Evolutionary conservation across 64 coral and sea anemone genomes (phyloP).

Genomic region (Cladopsammia gracilis): DNA sequence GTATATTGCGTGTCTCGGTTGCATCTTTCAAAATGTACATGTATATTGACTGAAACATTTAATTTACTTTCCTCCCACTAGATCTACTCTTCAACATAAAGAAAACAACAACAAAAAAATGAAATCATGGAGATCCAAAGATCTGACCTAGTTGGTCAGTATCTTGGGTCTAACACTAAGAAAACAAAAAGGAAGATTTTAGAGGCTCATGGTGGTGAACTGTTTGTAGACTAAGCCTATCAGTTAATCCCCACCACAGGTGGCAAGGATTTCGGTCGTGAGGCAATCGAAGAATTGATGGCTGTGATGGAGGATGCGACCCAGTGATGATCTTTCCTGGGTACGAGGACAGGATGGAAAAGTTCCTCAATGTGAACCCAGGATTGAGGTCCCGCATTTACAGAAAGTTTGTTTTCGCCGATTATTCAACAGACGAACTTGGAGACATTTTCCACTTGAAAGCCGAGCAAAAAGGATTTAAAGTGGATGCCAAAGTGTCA

Average conservation of each 20-base stretch:
- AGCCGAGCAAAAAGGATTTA: background rate
- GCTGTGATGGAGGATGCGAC: slow-evolving; percentile 42
- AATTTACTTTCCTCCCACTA: slow-evolving; percentile 27
- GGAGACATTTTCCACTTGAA: background rate
- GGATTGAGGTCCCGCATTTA: slow-evolving; percentile 44
- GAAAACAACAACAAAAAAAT: background rate
- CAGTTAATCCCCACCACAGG: background rate
- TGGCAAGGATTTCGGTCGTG: slow-evolving; percentile 52
- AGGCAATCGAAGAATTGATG: slow-evolving; percentile 63
- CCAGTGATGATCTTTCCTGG: slow-evolving; percentile 72
- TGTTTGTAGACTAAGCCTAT: slow-evolving; percentile 73
- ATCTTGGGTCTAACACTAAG: slow-evolving; percentile 40
- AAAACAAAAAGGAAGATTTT: slow-evolving; percentile 58
- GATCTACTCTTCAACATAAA: slow-evolving; percentile 54
- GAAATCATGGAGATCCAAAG: slow-evolving; percentile 50
- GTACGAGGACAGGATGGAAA: slow-evolving; percentile 52
- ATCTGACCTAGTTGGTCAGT: slow-evolving; percentile 37
- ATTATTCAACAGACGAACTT: slow-evolving; percentile 60
- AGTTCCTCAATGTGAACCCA: slow-evolving; percentile 29
- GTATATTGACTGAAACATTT: too few relatives aligned
- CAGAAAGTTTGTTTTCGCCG: slow-evolving; percentile 30
- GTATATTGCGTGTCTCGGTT: too few relatives aligned
- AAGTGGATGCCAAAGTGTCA: background rate
- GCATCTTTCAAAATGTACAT: too few relatives aligned
- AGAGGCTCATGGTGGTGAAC: slow-evolving; percentile 15